A percentile compares a stretch with the other conserved stretches of the same genome.
These are phyloP conservation scores for Varanus salvator DNA, from an alignment of 2,113 vertebrate genomes.

Conservation along the genomic window DNA sequence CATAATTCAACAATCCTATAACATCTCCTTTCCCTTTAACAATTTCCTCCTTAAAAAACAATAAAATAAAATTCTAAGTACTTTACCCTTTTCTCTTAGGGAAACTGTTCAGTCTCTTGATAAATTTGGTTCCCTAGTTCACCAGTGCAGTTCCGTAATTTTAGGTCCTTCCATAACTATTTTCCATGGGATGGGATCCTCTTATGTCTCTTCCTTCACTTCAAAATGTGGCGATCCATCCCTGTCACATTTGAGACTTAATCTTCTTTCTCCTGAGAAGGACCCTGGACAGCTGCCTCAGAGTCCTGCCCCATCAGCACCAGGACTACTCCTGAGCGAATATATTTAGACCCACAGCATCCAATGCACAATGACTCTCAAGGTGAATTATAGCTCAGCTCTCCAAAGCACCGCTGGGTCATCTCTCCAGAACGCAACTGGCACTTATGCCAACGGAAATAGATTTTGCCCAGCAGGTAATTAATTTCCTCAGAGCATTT, in stretches of 20 bases:
- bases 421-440: conserved; percentile 65
- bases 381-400: conserved; percentile 64
- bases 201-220: too few species aligned
- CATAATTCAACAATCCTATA: too few species aligned
- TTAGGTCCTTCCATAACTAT: too few species aligned
- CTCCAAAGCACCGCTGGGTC: conserved; percentile 56
- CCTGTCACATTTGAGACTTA: neutral
- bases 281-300: neutral
- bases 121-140: neutral
- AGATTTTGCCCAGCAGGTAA: conserved; percentile 72
- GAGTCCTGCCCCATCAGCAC: too few species aligned
- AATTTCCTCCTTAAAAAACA: neutral
- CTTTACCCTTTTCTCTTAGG: neutral
- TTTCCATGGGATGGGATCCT: too few species aligned
- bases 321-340: neutral
- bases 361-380: conserved; percentile 55
- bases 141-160: too few species aligned
- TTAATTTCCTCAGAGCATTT: conserved; percentile 74
- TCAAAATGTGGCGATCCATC: too few species aligned
- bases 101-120: neutral
- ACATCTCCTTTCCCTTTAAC: too few species aligned
- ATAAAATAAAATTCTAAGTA: neutral
- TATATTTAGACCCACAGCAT: conserved; percentile 37
- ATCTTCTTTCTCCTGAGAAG: neutral
- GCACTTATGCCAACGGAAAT: conserved; percentile 73